A percentile compares a stretch with the other conserved stretches of the same genome.
Evolutionary conservation across 1,140 invertebrate genomes (phyloP).

Genomic region (Holcopasites calliopsidis): DNA sequence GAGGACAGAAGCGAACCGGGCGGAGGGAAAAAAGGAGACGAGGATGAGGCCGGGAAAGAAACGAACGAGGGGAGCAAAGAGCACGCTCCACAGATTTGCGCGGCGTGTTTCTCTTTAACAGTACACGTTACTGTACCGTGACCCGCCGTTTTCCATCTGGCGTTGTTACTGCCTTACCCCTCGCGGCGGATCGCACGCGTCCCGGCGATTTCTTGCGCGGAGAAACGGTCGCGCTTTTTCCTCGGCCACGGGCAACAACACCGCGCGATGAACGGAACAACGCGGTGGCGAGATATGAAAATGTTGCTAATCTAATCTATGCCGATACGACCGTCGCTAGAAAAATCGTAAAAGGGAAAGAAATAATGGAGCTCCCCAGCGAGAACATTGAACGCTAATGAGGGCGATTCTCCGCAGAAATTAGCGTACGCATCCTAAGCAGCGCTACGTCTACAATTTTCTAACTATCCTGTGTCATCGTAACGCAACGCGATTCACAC

Average conservation of each 20-base stretch:
- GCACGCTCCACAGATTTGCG: conserved; percentile 61
- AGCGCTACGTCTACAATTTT: conserved; percentile 9
- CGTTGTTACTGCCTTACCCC: conserved; percentile 32
- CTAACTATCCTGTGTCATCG: conserved; percentile 10
- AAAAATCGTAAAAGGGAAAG: too few relatives aligned
- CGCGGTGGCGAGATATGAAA: not conserved
- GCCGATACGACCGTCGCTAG: too few relatives aligned
- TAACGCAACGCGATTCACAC: conserved; percentile 30
- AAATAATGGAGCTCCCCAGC: too few relatives aligned
- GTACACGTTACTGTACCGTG: conserved; percentile 72
- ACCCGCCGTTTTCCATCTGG: conserved; percentile 70
- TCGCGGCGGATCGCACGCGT: conserved; percentile 25
- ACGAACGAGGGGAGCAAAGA: not conserved
- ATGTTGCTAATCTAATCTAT: too few relatives aligned
- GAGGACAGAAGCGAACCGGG: conserved; percentile 38
- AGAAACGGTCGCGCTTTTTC: conserved; percentile 25
- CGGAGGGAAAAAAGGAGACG: not conserved
- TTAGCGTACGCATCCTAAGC: conserved; percentile 5
- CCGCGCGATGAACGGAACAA: not conserved
- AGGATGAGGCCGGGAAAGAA: not conserved
- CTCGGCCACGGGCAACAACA: conserved; percentile 11
- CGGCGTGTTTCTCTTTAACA: conserved; percentile 65
- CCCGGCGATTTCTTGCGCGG: conserved; percentile 22
- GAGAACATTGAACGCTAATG: not conserved
- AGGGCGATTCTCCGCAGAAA: not conserved